Evolutionary conservation across 2,888 invertebrate genomes (phyloP).

Genomic region (Agrochola litura): DNA sequence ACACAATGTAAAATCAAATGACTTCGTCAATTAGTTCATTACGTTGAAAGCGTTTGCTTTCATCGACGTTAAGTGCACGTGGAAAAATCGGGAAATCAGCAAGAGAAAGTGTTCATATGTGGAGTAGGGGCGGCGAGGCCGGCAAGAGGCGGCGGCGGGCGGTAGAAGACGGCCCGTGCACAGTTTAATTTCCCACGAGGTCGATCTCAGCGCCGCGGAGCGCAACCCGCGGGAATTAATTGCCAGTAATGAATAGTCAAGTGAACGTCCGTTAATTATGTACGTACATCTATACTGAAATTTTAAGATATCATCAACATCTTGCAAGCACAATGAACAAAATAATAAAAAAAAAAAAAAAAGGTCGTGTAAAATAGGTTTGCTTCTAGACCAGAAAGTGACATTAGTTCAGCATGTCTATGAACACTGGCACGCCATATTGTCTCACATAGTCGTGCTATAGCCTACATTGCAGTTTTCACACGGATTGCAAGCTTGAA

Average conservation of each 20-base stretch:
- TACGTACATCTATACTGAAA: slow-evolving; percentile 77
- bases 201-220: slow-evolving; percentile 89
- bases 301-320: slow-evolving; percentile 61
- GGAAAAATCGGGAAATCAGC: slow-evolving; percentile 85
- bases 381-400: slow-evolving; percentile 3
- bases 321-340: slow-evolving; percentile 32
- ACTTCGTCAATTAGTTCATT: slow-evolving; percentile 36
- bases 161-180: slow-evolving; percentile 88
- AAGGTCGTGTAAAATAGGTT: neutral
- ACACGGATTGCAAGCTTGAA: slow-evolving; percentile 84
- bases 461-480: slow-evolving; percentile 82
- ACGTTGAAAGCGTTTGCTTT: slow-evolving; percentile 44
- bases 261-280: slow-evolving; percentile 89
- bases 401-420: slow-evolving; percentile 60
- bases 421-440: slow-evolving; percentile 64
- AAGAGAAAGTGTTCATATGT: slow-evolving; percentile 88
- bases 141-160: slow-evolving; percentile 80
- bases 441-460: slow-evolving; percentile 68
- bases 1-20: slow-evolving; percentile 35
- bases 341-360: neutral
- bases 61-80: slow-evolving; percentile 68
- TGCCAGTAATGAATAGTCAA: slow-evolving; percentile 91
- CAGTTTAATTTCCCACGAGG: slow-evolving; percentile 91
- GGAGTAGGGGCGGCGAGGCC: slow-evolving; percentile 77
- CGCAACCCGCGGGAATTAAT: slow-evolving; percentile 90